Percentiles rank a stretch among this genome's conserved stretches.
Conservation (phyloP, 2,113 vertebrate species). For the Cettia cetti region DNA sequence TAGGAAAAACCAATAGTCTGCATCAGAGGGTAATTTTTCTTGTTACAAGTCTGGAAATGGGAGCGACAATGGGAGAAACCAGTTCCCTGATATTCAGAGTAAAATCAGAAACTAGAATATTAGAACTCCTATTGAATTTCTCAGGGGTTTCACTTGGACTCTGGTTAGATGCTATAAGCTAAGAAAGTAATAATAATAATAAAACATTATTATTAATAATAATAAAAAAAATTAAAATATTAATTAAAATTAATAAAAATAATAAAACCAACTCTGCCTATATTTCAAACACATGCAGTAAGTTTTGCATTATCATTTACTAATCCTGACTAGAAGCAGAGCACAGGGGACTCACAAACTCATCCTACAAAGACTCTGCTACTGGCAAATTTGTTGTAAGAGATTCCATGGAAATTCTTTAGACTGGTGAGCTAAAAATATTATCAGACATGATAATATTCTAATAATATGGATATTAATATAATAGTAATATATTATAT, state of each 20-base stretch:
- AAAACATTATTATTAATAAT: not conserved
- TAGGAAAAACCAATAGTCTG: not conserved
- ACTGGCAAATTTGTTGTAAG: rapidly evolving
- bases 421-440: not conserved
- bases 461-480: not conserved
- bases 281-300: not conserved
- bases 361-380: not conserved
- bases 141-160: not conserved
- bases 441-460: not conserved
- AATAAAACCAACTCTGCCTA: not conserved
- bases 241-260: rapidly evolving
- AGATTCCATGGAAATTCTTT: not conserved
- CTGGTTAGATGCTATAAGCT: not conserved
- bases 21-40: not conserved
- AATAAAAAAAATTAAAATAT: too few relatives aligned
- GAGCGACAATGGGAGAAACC: not conserved
- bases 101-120: not conserved
- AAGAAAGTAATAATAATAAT: not conserved
- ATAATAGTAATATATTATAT: too few relatives aligned
- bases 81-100: rapidly evolving
- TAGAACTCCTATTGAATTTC: not conserved
- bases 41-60: not conserved
- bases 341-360: not conserved
- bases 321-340: not conserved
- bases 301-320: not conserved